Percentiles rank a stretch among this genome's conserved stretches.
Conservation (phyloP, 1,140 invertebrate species). For the Pollicipes pollicipes region DNA sequence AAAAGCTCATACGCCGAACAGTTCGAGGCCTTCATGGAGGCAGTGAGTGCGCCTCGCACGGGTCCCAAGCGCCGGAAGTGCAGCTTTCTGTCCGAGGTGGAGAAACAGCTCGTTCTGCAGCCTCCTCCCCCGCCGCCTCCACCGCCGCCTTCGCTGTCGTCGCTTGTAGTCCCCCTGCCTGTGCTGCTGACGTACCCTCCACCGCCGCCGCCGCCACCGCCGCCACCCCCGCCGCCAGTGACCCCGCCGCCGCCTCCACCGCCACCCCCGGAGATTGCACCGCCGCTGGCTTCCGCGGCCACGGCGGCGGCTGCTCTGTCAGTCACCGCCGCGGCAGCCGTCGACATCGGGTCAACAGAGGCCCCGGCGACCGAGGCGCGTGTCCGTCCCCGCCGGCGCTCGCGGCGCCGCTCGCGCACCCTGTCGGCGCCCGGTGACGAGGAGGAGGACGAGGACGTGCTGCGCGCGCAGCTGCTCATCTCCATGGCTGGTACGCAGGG, state of each 20-base stretch:
- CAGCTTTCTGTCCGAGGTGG: background rate
- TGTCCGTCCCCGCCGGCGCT: no score
- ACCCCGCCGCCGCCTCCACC: background rate
- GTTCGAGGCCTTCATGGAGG: background rate
- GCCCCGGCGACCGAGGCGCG: no score
- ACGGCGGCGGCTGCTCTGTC: no score
- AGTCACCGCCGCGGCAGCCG: no score
- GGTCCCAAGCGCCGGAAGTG: background rate
- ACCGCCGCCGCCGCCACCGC: no score
- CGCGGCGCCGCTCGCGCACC: background rate
- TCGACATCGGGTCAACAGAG: no score
- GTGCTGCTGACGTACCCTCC: background rate
- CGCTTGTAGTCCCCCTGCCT: no score
- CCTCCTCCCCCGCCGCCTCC: no score
- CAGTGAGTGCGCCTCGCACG: background rate
- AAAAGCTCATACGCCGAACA: background rate
- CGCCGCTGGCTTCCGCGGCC: background rate
- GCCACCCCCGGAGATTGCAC: no score
- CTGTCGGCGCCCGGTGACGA: background rate
- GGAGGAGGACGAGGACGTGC: background rate
- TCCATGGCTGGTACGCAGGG: background rate
- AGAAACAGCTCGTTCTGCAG: background rate
- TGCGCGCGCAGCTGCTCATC: background rate
- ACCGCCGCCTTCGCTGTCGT: no score
- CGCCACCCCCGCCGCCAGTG: background rate